Conservation (phyloP, 2,113 vertebrate species). For the Larimichthys polyactis region DNA sequence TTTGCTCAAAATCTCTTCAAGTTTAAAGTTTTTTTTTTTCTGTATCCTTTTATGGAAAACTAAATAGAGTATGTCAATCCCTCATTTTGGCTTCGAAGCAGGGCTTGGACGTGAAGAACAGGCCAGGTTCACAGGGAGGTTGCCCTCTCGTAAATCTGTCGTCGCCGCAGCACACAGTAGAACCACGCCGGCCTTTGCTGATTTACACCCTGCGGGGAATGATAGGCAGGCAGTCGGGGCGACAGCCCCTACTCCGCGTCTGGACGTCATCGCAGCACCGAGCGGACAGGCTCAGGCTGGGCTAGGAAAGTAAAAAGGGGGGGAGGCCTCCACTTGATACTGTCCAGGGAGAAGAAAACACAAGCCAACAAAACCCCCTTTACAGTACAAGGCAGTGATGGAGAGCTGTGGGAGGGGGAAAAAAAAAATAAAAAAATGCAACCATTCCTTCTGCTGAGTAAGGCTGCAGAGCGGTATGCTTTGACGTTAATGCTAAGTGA, state of each 20-base stretch:
- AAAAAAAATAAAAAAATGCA: not conserved
- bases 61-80: not conserved
- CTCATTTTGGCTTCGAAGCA: slow-evolving; percentile 29
- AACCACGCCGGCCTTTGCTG: slow-evolving; percentile 49
- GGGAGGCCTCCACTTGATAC: slow-evolving; percentile 40
- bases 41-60: slow-evolving; percentile 15
- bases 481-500: slow-evolving; percentile 44
- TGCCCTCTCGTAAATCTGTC: slow-evolving; percentile 82
- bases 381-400: slow-evolving; percentile 35
- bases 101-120: slow-evolving; percentile 44
- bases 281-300: not conserved
- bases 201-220: slow-evolving; percentile 79
- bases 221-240: slow-evolving; percentile 74
- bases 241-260: slow-evolving; percentile 57
- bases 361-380: slow-evolving; percentile 63
- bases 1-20: not conserved
- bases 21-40: not conserved
- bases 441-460: slow-evolving; percentile 47
- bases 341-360: slow-evolving; percentile 60
- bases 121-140: slow-evolving; percentile 74
- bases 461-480: slow-evolving; percentile 21
- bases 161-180: slow-evolving; percentile 54
- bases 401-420: slow-evolving; percentile 25
- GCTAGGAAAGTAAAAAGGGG: not conserved
- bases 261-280: slow-evolving; percentile 37